Evolutionary conservation across 2,797 vertebrate species (phyloP).

Genomic region (Danio albolineatus): DNA sequence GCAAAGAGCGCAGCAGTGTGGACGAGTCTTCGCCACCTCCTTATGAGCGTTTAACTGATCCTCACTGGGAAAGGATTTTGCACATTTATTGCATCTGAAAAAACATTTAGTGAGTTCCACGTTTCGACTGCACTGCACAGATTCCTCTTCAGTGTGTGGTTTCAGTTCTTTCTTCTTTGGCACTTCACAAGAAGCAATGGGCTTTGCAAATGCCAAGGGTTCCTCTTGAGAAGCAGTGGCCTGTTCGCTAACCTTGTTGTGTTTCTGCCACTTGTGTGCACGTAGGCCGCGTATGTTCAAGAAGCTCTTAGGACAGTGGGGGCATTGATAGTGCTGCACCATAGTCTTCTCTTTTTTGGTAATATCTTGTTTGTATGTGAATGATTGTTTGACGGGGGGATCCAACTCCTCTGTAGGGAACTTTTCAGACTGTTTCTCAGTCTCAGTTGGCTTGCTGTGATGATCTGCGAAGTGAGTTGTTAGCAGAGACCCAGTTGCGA

Average conservation of each 20-base stretch:
- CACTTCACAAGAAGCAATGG: conserved; percentile 63
- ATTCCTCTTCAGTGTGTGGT: conserved; percentile 50
- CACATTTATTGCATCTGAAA: conserved; percentile 82
- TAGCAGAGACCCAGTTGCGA: conserved; percentile 60
- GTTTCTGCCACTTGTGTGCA: conserved; percentile 81
- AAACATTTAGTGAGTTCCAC: conserved; percentile 72
- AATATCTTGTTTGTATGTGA: background rate
- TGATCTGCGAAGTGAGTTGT: conserved; percentile 63
- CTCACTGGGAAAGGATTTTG: conserved; percentile 80
- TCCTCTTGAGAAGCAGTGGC: background rate
- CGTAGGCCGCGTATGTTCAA: conserved; percentile 75
- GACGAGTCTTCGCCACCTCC: conserved; percentile 72
- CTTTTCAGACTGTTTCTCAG: conserved; percentile 31
- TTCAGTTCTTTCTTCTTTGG: conserved; percentile 33
- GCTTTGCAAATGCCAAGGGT: conserved; percentile 61
- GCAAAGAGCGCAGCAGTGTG: conserved; percentile 79
- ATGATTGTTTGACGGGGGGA: background rate
- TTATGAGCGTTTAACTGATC: conserved; percentile 74
- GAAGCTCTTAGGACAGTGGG: conserved; percentile 75
- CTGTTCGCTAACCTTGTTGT: conserved; percentile 61
- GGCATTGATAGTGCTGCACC: conserved; percentile 69
- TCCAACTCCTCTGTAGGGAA: background rate
- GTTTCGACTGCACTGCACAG: conserved; percentile 32
- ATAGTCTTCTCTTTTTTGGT: conserved; percentile 50
- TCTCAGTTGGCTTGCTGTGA: conserved; percentile 52